These are phyloP conservation scores for Calliphora vicina DNA, from an alignment of 1,140 invertebrate genomes.

Conservation along the genomic window DNA sequence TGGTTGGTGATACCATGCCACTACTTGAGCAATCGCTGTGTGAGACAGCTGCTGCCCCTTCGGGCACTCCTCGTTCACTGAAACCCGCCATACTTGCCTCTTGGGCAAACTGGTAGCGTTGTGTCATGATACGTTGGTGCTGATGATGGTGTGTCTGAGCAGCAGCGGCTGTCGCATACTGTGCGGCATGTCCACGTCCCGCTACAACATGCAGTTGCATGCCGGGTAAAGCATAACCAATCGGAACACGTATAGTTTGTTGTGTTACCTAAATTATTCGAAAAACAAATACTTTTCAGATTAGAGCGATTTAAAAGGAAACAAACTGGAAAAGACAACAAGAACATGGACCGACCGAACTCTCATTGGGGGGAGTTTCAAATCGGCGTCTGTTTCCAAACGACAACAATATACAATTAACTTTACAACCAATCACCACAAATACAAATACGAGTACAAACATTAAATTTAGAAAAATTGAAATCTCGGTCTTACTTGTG, in stretches of 20 bases:
- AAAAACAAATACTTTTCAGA: constrained; percentile 37
- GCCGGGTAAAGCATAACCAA: constrained; percentile 60
- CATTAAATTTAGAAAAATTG: constrained; percentile 39
- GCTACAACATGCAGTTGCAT: constrained; percentile 63
- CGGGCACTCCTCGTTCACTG: constrained; percentile 71
- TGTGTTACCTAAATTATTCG: constrained; percentile 53
- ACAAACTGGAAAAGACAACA: background rate
- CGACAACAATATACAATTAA: background rate
- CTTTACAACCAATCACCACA: constrained; percentile 14
- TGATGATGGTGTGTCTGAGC: constrained; percentile 52
- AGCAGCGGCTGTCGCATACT: constrained; percentile 48
- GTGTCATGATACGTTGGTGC: constrained; percentile 56
- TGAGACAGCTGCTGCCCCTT: constrained; percentile 69
- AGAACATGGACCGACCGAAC: background rate
- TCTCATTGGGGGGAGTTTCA: background rate
- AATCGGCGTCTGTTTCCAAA: background rate
- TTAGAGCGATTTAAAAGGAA: constrained; percentile 45
- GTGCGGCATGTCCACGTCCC: constrained; percentile 59
- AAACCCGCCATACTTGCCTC: constrained; percentile 61
- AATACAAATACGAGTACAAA: background rate
- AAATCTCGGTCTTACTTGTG: constrained; percentile 43
- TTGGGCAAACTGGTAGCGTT: constrained; percentile 55
- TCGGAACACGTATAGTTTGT: constrained; percentile 62
- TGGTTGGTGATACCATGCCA: constrained; percentile 64
- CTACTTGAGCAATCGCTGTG: constrained; percentile 62